phyloP scores from a whole-genome alignment of 2,888 invertebrate species.

The Hartigia nigra region DNA sequence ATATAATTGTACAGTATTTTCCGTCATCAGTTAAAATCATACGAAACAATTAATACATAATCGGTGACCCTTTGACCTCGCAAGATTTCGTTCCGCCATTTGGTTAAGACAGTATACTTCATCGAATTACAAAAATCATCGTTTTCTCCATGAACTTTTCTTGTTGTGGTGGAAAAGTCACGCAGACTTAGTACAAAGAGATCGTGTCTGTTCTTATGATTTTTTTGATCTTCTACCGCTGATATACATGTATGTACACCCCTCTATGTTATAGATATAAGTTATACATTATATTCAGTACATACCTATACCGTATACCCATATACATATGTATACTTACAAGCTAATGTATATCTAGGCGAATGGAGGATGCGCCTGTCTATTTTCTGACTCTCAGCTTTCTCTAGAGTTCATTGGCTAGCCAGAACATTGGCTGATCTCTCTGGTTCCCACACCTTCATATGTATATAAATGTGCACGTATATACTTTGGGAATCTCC shows the following conservation, averaged over 20 bases:
- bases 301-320: neutral
- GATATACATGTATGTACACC: neutral
- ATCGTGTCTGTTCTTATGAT: neutral
- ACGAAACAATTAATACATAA: too few species aligned
- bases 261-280: neutral
- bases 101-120: neutral
- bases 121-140: neutral
- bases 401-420: neutral
- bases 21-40: too few species aligned
- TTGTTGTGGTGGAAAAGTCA: neutral
- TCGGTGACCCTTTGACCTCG: neutral
- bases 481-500: neutral
- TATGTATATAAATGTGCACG: neutral
- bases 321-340: neutral
- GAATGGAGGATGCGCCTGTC: neutral
- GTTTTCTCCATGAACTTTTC: neutral
- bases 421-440: neutral
- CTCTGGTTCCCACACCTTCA: constrained; percentile 6
- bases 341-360: neutral
- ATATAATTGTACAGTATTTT: neutral
- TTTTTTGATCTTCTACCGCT: neutral
- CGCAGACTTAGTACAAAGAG: neutral
- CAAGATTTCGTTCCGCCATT: neutral
- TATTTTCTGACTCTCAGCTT: constrained; percentile 2
- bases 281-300: neutral